Conservation (phyloP, 2,113 vertebrate species). For the Scalopus aquaticus region DNA sequence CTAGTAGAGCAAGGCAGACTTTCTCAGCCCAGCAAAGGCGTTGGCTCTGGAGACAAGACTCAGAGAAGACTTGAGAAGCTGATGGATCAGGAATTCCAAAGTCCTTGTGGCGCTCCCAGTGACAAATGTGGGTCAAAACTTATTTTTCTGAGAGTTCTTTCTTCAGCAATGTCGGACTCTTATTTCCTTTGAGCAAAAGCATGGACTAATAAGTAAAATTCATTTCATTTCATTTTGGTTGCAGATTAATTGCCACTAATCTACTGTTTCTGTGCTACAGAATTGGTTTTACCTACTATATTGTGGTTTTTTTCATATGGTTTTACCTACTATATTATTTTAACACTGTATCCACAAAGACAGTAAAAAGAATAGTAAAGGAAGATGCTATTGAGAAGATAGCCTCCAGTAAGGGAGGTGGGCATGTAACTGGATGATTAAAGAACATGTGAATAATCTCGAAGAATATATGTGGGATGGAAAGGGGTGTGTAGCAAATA, state of each 20-base stretch:
- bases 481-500: background rate
- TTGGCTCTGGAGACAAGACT: slow-evolving; percentile 19
- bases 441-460: background rate
- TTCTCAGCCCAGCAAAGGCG: background rate
- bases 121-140: background rate
- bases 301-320: background rate
- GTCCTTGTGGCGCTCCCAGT: background rate
- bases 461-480: background rate
- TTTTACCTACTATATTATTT: background rate
- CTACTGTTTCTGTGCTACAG: background rate
- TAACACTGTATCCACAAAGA: background rate
- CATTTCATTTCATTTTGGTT: background rate
- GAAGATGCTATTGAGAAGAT: background rate
- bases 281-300: background rate
- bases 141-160: background rate
- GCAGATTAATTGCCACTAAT: background rate
- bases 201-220: background rate
- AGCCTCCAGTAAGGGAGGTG: background rate
- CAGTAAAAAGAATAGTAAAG: background rate
- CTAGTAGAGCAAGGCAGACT: slow-evolving; percentile 51
- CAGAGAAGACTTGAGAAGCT: background rate
- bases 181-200: background rate
- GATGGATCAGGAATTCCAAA: background rate
- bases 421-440: background rate
- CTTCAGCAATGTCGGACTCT: slow-evolving; percentile 20